Conservation (phyloP, 2,888 invertebrate species). For the Eulithis testata region DNA sequence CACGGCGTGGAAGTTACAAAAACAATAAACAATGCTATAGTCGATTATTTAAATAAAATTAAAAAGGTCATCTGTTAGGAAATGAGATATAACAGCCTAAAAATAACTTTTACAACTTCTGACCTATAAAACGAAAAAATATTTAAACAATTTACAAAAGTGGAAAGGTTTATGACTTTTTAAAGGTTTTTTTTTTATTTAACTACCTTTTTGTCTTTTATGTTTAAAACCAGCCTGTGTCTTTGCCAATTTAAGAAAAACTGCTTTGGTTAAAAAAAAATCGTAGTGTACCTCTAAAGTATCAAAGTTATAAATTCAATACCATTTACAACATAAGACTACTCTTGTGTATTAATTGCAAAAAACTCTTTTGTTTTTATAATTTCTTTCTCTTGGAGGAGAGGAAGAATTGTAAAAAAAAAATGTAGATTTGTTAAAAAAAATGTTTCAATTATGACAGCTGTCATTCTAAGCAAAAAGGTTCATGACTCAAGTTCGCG, state of each 20-base stretch:
- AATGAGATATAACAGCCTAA: slow-evolving; percentile 45
- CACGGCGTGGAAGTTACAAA: too few species aligned
- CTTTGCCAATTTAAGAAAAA: neutral
- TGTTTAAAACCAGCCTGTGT: too few species aligned
- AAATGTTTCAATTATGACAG: neutral
- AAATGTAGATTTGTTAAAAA: neutral
- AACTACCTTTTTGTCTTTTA: neutral
- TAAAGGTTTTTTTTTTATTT: neutral
- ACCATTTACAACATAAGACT: too few species aligned
- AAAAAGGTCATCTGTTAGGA: slow-evolving; percentile 61
- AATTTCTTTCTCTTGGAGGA: too few species aligned
- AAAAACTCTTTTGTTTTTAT: too few species aligned
- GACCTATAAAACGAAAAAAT: slow-evolving; percentile 25
- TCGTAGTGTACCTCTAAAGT: too few species aligned
- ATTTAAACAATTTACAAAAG: slow-evolving; percentile 8
- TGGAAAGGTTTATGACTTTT: slow-evolving; percentile 11
- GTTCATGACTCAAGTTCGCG: slow-evolving; percentile 59
- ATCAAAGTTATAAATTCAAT: too few species aligned
- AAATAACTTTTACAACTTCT: slow-evolving; percentile 23
- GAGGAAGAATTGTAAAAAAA: too few species aligned
- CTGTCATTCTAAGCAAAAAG: slow-evolving; percentile 22
- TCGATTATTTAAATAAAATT: slow-evolving; percentile 2
- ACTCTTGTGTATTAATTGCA: too few species aligned
- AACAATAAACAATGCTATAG: neutral
- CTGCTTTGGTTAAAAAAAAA: too few species aligned